phyloP scores from a whole-genome alignment of 2,113 vertebrate species.

The Euleptes europaea region DNA sequence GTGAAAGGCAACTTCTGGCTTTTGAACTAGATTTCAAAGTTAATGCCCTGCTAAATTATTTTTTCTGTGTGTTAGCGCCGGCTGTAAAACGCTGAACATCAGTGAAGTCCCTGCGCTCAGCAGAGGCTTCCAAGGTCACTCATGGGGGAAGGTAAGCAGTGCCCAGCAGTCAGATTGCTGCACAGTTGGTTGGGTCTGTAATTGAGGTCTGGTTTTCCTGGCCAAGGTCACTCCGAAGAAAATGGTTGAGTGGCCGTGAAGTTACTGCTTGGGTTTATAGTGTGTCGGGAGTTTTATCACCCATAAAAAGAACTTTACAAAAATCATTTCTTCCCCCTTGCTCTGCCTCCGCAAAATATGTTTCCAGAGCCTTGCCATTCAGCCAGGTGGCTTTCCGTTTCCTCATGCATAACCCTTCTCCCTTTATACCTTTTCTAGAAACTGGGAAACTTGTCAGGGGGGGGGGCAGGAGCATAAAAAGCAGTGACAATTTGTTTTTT shows the following conservation, averaged over 20 bases:
- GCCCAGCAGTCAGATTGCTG: conserved; percentile 23
- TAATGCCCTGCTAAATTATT: conserved; percentile 35
- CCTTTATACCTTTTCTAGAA: not conserved
- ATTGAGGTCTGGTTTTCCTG: conserved; percentile 56
- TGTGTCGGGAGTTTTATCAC: conserved; percentile 59
- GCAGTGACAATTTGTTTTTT: not conserved
- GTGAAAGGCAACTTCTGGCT: conserved; percentile 10
- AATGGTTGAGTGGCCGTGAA: conserved; percentile 44
- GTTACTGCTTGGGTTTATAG: conserved; percentile 20
- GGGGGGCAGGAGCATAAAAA: not conserved
- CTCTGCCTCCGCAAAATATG: not conserved
- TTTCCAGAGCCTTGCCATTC: not conserved
- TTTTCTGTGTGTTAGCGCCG: conserved; percentile 11
- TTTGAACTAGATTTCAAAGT: not conserved
- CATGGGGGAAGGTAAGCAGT: not conserved
- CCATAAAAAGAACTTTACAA: conserved; percentile 41
- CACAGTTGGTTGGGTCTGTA: conserved; percentile 60
- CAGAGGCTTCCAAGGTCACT: conserved; percentile 22
- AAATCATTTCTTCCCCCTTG: not conserved
- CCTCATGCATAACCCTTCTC: not conserved
- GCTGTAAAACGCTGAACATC: conserved; percentile 5
- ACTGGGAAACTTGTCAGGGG: not conserved
- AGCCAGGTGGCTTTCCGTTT: not conserved
- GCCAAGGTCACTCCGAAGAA: conserved; percentile 59
- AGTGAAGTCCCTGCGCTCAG: not conserved